Base-by-base conservation (phyloP, 1,140 invertebrate species). In the Micrasema minimum region DNA sequence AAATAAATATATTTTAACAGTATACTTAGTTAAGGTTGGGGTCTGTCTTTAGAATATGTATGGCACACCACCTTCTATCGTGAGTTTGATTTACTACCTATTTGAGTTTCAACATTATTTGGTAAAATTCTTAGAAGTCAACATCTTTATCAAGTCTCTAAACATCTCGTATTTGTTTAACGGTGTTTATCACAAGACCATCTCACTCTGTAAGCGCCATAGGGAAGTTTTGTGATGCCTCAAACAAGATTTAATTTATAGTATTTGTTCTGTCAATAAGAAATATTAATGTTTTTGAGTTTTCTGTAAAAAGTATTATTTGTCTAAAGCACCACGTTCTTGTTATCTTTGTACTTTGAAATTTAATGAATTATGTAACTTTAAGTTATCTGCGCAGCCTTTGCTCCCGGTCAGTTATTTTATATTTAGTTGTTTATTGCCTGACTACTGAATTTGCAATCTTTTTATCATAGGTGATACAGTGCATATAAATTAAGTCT, bases 91-190 rank as follows among this genome's bases (percentile, higher is more conserved):
- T 59, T 59, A 59, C 55, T 38, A 20, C 55, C 20, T 59, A 35
- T 59, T 59, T 59, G 55, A 20, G 35, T 41, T 59, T 18, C 55
- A 16, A 38, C 55, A 59, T 31, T 31, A 31, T 59, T 59, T 59
- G 55, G 55, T 59, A 16, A 41, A 59, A 41, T 59, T 43, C 37
- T 59, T 41, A 31, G 55, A 43, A 59, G 55, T 59, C 18, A 22
- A 23, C 55, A 41, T 41, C 37, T 38, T 59, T 35, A 59, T 59
- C 55, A 35, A 59, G 55, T 41, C 37, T 20, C 35, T 18, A 14
- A 41, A 31, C 55, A 59, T 59, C 22, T 59, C 35, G 38, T 59
- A 59, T 59, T 59, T 59, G 55, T 59, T 59, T 59, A 41, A 59
- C 55, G 37, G 37, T 22, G 55, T 59, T 59, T 59, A 59, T 59